Evolutionary conservation across 2,888 invertebrate species (phyloP), one percentile per base, ranked within the genome.

Genomic region (Gisinianus flammeolus): DNA sequence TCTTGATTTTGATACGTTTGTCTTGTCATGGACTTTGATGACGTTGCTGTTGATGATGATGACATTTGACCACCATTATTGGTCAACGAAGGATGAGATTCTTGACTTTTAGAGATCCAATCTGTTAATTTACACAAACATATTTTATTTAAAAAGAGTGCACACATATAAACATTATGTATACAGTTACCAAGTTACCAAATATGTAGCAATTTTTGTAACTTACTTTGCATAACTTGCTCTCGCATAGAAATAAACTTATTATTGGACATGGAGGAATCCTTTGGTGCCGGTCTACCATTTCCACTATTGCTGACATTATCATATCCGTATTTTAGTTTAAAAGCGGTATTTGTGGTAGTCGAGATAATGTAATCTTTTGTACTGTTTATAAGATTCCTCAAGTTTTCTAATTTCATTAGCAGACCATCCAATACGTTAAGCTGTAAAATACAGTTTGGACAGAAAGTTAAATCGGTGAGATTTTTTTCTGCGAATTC

Each of bases 201-300:
- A n/a, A n/a, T n/a, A n/a, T n/a, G n/a, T n/a, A n/a, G n/a, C n/a
- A n/a, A n/a, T n/a, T n/a, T n/a, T n/a, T n/a, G n/a, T n/a, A 19
- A 31, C 73, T 62, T 35, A 73, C 73, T 73, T n/a, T 73, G 64
- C 35, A 73, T 30, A 35, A 73, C 73, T 58, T 73, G 33, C 10
- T 73, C 73, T 58, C 73, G 1, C 2, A 73, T 24, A 64, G 33
- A 30, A 8, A 73, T 16, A 35, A 62, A 73, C 5, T 62, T 33
- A 35, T n/a, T 58, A 2, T 5, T 30, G 4, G 66, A 66, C 6
- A 12, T 16, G 2, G 26, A 22, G 2, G 24, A 8, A 62, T 62
- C 12, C 6, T n/a, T 44, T 52, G 44, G 44, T n/a, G 69, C 8
- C 5, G 12, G 16, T 35, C 35, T 35, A 35, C 35, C 12, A 12